A percentile compares a stretch with the other conserved stretches of the same genome.
Conservation (phyloP, 2,888 invertebrate genomes). For the Cataglyphis cursor region DNA sequence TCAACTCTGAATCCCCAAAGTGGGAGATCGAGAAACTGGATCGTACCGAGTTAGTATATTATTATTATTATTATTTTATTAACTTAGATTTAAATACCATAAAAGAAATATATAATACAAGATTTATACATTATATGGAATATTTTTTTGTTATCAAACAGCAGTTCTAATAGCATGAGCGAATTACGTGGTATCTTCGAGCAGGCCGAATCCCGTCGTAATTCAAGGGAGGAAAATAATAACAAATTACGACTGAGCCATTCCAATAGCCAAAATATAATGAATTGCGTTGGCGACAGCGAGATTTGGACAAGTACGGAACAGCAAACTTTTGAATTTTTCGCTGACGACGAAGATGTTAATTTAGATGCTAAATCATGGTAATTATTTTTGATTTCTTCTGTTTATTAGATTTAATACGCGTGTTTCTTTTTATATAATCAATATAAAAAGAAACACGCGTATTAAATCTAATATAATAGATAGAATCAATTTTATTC, state of each 20-base stretch:
- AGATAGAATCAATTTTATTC: too few species aligned
- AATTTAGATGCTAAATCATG: constrained; percentile 8
- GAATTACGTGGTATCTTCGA: constrained; percentile 83
- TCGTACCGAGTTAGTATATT: constrained; percentile 81
- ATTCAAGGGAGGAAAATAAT: constrained; percentile 83
- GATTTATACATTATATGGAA: not conserved
- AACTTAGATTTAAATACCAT: not conserved
- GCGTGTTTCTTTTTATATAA: too few species aligned
- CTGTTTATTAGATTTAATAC: not conserved
- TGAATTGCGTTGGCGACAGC: constrained; percentile 16
- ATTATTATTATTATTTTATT: constrained; percentile 32
- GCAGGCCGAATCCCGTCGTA: constrained; percentile 80
- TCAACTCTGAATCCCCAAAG: constrained; percentile 81
- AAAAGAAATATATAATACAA: not conserved
- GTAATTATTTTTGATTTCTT: constrained; percentile 29
- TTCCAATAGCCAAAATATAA: constrained; percentile 19
- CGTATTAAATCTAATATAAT: too few species aligned
- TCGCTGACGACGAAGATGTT: not conserved
- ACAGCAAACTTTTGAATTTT: constrained; percentile 43
- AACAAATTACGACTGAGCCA: constrained; percentile 73
- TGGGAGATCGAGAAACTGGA: constrained; percentile 82
- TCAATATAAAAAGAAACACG: too few species aligned
- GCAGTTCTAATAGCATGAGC: constrained; percentile 80
- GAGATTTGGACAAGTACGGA: constrained; percentile 18
- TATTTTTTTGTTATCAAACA: constrained; percentile 54